Evolutionary conservation across 2,888 invertebrate species (phyloP), one percentile per base, ranked within the genome.

Genomic region (Ypsolopha scabrella): DNA sequence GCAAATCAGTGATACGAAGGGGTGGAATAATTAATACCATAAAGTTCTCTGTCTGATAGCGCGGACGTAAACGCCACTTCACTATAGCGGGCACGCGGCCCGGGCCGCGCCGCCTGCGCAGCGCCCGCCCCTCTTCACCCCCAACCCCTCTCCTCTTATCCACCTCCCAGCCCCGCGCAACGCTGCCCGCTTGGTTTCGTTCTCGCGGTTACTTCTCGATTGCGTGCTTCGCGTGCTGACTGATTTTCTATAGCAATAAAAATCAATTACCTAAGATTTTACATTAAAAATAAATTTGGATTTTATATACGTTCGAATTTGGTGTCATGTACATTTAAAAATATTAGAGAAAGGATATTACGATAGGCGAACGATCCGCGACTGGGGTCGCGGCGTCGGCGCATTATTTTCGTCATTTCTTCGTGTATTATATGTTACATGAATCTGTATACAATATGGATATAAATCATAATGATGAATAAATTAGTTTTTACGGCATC

Each of bases 401-500:
- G 81, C 79, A 75, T 73, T 85, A 80, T 81, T 83, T 83, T 87
- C 85, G 85, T 83, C 85, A 80, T 80, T 85, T 85, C 82, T 88
- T 86, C 86, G 88, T 88, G 88, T 88, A 87, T 88, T 83, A 87
- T 87, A 88, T 87, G 88, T 88, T 89, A 89, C 89, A 88, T 88
- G 87, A 88, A 88, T 86, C 88, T 88, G 88, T 88, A 87, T 83
- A 87, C 85, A 85, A 87, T 86, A 85, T 85, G 86, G 85, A 86
- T 83, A 82, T 82, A 82, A 85, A 80, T 86, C 75, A 77, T 83
- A 86, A 82, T 81, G 74, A 82, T 82, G 77, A 81, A 81, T 83
- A 81, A 82, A 80, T 81, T 85, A 85, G 85, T 85, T 85, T 83
- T 83, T 82, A 85, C 80, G 85, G 79, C 85, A 83, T 85, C 86